Percentiles rank a stretch among this genome's conserved stretches.
These are phyloP conservation scores for Eulemur coronatus DNA, from an alignment of 2,797 vertebrate species.

Conservation along the genomic window DNA sequence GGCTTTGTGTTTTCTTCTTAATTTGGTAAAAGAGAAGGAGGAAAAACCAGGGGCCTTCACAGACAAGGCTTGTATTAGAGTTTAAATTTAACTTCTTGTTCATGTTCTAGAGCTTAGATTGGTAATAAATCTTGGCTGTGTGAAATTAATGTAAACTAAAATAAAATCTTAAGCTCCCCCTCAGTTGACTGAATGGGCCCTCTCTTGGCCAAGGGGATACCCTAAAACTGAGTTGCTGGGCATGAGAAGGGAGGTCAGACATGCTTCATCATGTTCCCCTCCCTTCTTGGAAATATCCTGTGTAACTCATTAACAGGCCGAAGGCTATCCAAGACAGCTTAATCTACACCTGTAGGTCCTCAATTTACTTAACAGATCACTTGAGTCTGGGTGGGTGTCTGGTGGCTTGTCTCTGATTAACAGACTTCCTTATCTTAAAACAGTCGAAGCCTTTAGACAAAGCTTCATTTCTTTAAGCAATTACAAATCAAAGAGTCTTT, in stretches of 20 bases:
- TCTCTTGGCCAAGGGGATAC: neutral
- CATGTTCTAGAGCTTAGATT: neutral
- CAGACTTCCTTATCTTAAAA: neutral
- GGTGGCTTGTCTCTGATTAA: neutral
- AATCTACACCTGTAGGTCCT: neutral
- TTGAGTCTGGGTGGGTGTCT: neutral
- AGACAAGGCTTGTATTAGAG: constrained; percentile 2
- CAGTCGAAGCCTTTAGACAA: neutral
- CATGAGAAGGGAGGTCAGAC: too few species aligned
- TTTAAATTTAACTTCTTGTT: neutral
- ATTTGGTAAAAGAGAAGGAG: neutral
- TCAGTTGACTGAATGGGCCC: too few species aligned
- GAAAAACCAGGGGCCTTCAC: neutral
- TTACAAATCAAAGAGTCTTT: neutral
- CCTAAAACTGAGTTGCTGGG: neutral
- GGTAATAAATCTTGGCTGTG: neutral
- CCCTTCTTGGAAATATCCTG: neutral
- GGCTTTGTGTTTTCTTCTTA: neutral
- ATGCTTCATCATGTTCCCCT: neutral
- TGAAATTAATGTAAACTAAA: neutral
- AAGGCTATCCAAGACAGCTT: neutral
- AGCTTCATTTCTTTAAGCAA: neutral
- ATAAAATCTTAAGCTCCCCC: too few species aligned
- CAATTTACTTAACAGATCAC: neutral
- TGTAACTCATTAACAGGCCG: neutral